Conservation (phyloP, 92 coral and sea anemone species). For the Porites cylindrica region DNA sequence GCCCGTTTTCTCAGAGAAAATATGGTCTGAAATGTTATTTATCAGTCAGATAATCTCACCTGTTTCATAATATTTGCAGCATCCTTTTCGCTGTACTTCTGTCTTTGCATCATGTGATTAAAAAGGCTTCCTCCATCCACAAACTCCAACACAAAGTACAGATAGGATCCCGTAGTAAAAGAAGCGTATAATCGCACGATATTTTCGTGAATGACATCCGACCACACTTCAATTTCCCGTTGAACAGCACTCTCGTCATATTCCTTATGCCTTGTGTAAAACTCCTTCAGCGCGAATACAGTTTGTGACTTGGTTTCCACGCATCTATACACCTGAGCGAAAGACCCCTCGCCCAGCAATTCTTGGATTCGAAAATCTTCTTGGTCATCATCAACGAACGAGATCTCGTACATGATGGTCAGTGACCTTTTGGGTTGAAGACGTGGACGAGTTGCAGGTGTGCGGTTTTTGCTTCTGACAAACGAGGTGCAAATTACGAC, state of each 20-base stretch:
- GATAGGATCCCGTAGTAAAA: slow-evolving; percentile 50
- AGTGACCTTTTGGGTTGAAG: background rate
- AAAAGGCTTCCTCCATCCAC: slow-evolving; percentile 75
- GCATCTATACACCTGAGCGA: slow-evolving; percentile 87
- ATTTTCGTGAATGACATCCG: slow-evolving; percentile 79
- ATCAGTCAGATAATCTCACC: slow-evolving; percentile 30
- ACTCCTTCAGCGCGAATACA: slow-evolving; percentile 81
- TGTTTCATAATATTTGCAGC: slow-evolving; percentile 76
- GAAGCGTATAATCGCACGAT: slow-evolving; percentile 83
- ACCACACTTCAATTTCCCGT: slow-evolving; percentile 85
- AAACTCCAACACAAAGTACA: slow-evolving; percentile 83
- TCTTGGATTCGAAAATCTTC: slow-evolving; percentile 80
- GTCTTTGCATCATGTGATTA: slow-evolving; percentile 73
- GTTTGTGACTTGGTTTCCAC: slow-evolving; percentile 72
- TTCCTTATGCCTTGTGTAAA: slow-evolving; percentile 61
- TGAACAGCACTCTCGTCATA: slow-evolving; percentile 71
- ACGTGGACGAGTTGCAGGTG: background rate
- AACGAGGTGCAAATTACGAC: slow-evolving; percentile 1
- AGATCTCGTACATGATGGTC: slow-evolving; percentile 36
- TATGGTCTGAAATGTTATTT: background rate
- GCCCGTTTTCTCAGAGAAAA: no score
- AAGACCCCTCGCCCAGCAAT: slow-evolving; percentile 86
- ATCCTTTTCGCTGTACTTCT: slow-evolving; percentile 73
- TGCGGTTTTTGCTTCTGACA: background rate
- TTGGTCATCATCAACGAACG: slow-evolving; percentile 40